A percentile compares a stretch with the other conserved stretches of the same genome.
Evolutionary conservation across 2,888 invertebrate genomes (phyloP).

Genomic region (Amaurobius ferox): DNA sequence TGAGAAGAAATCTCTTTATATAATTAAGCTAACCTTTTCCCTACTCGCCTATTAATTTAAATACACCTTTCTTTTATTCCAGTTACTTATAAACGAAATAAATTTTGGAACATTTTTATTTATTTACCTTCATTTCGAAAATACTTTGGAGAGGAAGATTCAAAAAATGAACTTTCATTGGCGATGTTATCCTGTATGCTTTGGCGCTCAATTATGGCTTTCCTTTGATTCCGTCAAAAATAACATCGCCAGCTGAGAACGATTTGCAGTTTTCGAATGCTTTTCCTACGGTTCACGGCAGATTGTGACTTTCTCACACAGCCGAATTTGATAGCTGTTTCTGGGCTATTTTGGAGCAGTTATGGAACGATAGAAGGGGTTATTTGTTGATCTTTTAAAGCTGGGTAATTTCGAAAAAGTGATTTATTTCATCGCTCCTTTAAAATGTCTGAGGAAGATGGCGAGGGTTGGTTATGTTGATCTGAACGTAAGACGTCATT

Average conservation of each 20-base stretch:
- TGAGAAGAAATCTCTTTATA: no score
- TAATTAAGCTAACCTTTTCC: no score
- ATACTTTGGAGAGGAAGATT: not conserved
- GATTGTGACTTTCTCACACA: slow-evolving; percentile 42
- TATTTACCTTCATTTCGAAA: not conserved
- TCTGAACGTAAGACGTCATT: not conserved
- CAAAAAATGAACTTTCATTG: no score
- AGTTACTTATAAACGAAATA: not conserved
- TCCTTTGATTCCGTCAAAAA: not conserved
- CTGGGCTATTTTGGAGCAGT: not conserved
- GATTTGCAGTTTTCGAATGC: slow-evolving; percentile 36
- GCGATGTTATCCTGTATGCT: no score
- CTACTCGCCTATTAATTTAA: no score
- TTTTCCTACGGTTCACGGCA: slow-evolving; percentile 28
- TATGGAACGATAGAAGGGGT: not conserved
- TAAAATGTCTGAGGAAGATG: not conserved
- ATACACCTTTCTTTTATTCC: no score
- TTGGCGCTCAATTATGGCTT: not conserved
- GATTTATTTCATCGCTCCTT: not conserved
- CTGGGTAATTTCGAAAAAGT: not conserved
- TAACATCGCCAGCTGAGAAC: not conserved
- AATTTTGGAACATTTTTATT: not conserved
- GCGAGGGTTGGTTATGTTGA: not conserved
- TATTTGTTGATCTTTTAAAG: slow-evolving; percentile 16
- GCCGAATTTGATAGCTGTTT: slow-evolving; percentile 41